Base-by-base conservation (phyloP, 2,113 vertebrate genomes). In the Promerops cafer region DNA sequence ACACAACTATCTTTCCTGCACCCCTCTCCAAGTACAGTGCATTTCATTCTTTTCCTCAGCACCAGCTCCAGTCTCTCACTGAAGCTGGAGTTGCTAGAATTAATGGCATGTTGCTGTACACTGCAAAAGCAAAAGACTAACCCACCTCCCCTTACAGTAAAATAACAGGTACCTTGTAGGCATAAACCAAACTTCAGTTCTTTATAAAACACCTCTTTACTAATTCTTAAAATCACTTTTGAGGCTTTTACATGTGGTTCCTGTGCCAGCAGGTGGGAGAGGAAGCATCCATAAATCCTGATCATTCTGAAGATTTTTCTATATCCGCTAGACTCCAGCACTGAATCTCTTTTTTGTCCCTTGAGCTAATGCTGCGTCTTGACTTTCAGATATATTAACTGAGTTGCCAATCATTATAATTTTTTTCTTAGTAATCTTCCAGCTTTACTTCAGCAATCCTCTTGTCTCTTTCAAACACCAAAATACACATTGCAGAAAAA, bases 161-260 rank as follows among this genome's bases (percentile, higher is more conserved):
- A 96, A 90, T 93, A 84, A 93, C 83, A 95, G 89, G 61, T 84
- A 61, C 37, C 70, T 94, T 90, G 71, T 84, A 76, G 57, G 54
- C 81, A 87, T 79, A 81, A 95, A 75, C 33, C 42, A 93, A 88
- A 79, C 64, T 88, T 68, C 87, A 92, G 37, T 91, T 84, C 87
- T 88, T 64, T 80, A 79, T 83, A 64, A 83, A 57, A 70, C 7
- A 13, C 30, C 91, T 92, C 64, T 91, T 94, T 92, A 71, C 80
- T 91, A 88, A 96, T 87, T 94, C 83, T 96, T 93, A 92, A 95
- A 97, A 97, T 96, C 92, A 80, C 78, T 96, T 92, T 70, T 2
- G 42, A 85, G 66, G 66, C 54, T 94, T 72, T 93, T 78, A 59
- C 65, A 59, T 86, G 53, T 35, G 65, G 40, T 65, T 81, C 49